Percentiles rank a stretch among this genome's conserved stretches.
These are phyloP conservation scores for Macrostomum lignano DNA, from an alignment of 1,140 invertebrate species.

Conservation along the genomic window DNA sequence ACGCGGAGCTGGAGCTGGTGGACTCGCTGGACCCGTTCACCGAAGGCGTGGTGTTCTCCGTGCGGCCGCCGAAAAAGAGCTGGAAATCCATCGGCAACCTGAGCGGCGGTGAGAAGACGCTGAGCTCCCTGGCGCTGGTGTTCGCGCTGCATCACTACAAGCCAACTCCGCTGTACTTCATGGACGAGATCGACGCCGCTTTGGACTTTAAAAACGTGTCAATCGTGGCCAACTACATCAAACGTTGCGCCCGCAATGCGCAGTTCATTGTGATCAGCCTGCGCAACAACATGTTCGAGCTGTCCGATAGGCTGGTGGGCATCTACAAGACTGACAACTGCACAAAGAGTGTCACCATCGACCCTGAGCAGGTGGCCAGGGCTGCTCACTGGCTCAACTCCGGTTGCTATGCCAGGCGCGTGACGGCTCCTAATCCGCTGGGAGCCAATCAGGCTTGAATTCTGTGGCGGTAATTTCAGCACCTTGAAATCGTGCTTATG, in stretches of 20 bases:
- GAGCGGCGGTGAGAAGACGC: conserved; percentile 92
- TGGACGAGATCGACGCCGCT: conserved; percentile 98
- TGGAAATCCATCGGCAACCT: conserved; percentile 95
- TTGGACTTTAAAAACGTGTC: conserved; percentile 95
- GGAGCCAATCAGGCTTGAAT: too few relatives aligned
- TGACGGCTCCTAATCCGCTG: too few relatives aligned
- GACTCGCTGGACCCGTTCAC: conserved; percentile 80
- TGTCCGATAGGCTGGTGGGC: conserved; percentile 61
- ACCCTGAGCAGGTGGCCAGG: too few relatives aligned
- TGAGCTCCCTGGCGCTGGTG: conserved; percentile 74
- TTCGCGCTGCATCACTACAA: conserved; percentile 95
- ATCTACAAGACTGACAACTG: conserved; percentile 77
- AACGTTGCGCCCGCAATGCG: conserved; percentile 77
- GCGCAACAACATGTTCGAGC: conserved; percentile 84
- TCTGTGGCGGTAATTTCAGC: too few relatives aligned
- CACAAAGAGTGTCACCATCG: too few relatives aligned
- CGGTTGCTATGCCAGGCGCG: too few relatives aligned
- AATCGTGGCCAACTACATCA: conserved; percentile 91
- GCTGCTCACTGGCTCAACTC: too few relatives aligned
- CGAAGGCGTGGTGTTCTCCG: conserved; percentile 79
- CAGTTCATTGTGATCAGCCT: conserved; percentile 95
- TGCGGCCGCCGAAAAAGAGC: conserved; percentile 80
- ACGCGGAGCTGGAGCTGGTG: conserved; percentile 76
- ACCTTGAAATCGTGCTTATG: too few relatives aligned
- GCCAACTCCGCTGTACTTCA: conserved; percentile 84